phyloP scores from a whole-genome alignment of 2,888 invertebrate genomes.

The Hoplodrina ambigua region DNA sequence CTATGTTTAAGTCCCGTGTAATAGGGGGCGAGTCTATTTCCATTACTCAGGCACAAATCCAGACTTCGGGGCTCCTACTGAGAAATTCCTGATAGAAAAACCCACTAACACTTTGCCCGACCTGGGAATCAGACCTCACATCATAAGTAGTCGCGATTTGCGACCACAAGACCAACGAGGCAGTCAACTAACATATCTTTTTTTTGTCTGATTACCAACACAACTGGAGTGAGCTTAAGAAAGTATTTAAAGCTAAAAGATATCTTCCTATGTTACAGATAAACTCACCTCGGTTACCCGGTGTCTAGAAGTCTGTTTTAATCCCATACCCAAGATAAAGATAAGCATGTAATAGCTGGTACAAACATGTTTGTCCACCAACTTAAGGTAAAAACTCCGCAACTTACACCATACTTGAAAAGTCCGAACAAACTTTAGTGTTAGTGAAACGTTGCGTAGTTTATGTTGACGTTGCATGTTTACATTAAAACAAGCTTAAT shows the following conservation, averaged over 20 bases:
- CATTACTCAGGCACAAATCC: too few relatives aligned
- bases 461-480: conserved; percentile 57
- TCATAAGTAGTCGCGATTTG: too few relatives aligned
- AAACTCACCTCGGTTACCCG: neutral
- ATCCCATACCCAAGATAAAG: conserved; percentile 35
- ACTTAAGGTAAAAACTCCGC: conserved; percentile 49
- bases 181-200: too few relatives aligned
- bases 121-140: too few relatives aligned
- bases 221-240: too few relatives aligned
- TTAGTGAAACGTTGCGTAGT: conserved; percentile 56
- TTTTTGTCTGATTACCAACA: too few relatives aligned
- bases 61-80: too few relatives aligned
- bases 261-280: neutral
- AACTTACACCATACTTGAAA: conserved; percentile 44
- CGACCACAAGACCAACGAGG: too few relatives aligned
- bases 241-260: neutral
- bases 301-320: conserved; percentile 12
- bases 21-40: too few relatives aligned
- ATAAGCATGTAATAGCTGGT: conserved; percentile 31
- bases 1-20: too few relatives aligned
- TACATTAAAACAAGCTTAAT: conserved; percentile 52
- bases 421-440: conserved; percentile 48
- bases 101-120: too few relatives aligned
- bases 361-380: conserved; percentile 51
- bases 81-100: too few relatives aligned